Evolutionary conservation across 2,797 vertebrate genomes (phyloP).

Genomic region (Falco biarmicus): DNA sequence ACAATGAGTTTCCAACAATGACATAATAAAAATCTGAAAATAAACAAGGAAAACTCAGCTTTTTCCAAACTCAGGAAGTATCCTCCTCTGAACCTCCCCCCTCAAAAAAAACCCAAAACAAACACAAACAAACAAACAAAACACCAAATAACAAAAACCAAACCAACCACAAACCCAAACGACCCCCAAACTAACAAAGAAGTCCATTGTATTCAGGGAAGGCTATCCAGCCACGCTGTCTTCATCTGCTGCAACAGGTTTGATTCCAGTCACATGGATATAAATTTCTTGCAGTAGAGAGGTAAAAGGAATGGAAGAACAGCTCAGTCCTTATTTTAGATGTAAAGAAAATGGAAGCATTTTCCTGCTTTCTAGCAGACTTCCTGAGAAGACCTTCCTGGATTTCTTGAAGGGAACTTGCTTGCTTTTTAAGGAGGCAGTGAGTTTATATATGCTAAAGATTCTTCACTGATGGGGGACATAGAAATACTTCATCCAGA

Average conservation of each 20-base stretch:
- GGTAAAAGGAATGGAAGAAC: not conserved
- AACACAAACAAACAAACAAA: too few relatives aligned
- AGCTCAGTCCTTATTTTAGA: not conserved
- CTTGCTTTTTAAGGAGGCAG: not conserved
- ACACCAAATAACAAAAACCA: not conserved
- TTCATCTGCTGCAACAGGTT: not conserved
- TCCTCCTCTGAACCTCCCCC: not conserved
- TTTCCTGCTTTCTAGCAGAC: not conserved
- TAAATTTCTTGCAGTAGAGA: not conserved
- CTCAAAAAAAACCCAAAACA: not conserved
- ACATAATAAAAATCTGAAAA: not conserved
- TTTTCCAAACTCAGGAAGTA: not conserved
- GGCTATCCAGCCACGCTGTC: not conserved
- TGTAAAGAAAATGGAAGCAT: not conserved
- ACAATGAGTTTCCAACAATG: not conserved
- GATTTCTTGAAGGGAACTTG: not conserved
- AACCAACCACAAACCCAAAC: too few relatives aligned
- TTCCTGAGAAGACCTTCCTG: not conserved
- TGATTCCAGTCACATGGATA: not conserved
- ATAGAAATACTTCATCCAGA: not conserved
- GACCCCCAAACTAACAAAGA: not conserved
- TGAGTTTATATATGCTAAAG: not conserved
- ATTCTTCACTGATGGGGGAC: not conserved
- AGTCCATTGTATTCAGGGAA: not conserved
- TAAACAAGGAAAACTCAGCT: not conserved